These are phyloP conservation scores for Ectemnius continuus DNA, from an alignment of 2,888 invertebrate genomes.

Conservation along the genomic window DNA sequence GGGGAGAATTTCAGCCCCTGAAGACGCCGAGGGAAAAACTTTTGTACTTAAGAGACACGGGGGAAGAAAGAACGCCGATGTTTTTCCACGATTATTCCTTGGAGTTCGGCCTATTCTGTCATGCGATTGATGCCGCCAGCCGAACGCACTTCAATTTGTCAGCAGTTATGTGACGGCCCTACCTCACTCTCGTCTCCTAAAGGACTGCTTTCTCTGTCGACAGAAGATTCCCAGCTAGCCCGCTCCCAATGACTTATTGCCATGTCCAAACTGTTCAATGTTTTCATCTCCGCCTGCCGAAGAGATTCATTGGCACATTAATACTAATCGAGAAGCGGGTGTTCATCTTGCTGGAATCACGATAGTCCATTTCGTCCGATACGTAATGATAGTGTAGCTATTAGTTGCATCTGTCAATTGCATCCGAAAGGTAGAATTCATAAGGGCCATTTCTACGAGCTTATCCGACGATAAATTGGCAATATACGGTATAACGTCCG, in stretches of 20 bases:
- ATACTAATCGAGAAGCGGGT: too few species aligned
- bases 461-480: constrained; percentile 27
- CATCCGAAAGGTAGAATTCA: constrained; percentile 22
- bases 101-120: constrained; percentile 20
- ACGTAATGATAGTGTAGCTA: background rate
- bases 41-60: constrained; percentile 34
- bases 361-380: background rate
- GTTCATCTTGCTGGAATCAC: too few species aligned
- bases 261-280: too few species aligned
- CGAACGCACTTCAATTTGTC: constrained; percentile 4
- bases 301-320: too few species aligned
- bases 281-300: too few species aligned
- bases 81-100: constrained; percentile 45
- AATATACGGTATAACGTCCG: constrained; percentile 38
- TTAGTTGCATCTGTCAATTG: constrained; percentile 23
- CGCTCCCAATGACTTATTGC: too few species aligned
- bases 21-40: constrained; percentile 41
- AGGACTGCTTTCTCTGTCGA: background rate
- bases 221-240: too few species aligned
- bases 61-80: constrained; percentile 23
- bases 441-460: constrained; percentile 16
- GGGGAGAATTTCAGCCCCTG: constrained; percentile 37
- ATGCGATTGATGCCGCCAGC: constrained; percentile 18
- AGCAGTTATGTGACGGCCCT: constrained; percentile 13
- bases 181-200: background rate